Conservation (phyloP, 2,888 invertebrate genomes). For the Zonitis immaculata region DNA sequence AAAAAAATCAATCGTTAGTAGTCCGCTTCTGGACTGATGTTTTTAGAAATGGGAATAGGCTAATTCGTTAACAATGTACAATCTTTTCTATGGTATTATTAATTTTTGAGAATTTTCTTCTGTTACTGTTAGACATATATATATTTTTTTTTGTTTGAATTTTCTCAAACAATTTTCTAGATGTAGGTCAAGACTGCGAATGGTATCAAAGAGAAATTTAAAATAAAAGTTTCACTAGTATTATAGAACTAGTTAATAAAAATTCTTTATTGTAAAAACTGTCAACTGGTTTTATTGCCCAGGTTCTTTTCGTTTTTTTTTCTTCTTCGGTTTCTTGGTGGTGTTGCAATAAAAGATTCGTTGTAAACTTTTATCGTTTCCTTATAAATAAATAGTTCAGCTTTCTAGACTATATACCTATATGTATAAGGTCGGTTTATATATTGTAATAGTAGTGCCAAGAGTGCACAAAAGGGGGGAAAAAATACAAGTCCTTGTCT, state of each 20-base stretch:
- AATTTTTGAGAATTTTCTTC: too few species aligned
- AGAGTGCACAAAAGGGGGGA: conserved; percentile 19
- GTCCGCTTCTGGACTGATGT: conserved; percentile 36
- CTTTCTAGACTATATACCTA: too few species aligned
- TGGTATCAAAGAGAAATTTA: conserved; percentile 33
- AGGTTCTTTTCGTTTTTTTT: background rate
- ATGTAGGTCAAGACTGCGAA: conserved; percentile 43
- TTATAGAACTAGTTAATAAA: background rate
- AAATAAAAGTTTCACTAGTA: conserved; percentile 24
- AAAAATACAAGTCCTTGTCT: conserved; percentile 39
- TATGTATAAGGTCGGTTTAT: too few species aligned
- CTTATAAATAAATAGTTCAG: too few species aligned
- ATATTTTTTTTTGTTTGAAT: too few species aligned
- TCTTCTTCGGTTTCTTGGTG: background rate
- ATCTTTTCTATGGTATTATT: too few species aligned
- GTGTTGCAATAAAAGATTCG: too few species aligned
- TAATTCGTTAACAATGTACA: too few species aligned
- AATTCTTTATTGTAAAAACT: background rate
- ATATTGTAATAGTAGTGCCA: too few species aligned
- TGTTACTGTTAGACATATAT: too few species aligned
- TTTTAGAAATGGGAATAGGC: conserved; percentile 41
- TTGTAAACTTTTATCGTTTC: too few species aligned
- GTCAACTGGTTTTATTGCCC: background rate
- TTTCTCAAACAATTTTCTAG: conserved; percentile 27
- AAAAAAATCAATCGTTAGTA: conserved; percentile 45